Percentiles rank a stretch among this genome's conserved stretches.
phyloP scores from a whole-genome alignment of 2,113 vertebrate genomes.

The Myiagra hebetior region DNA sequence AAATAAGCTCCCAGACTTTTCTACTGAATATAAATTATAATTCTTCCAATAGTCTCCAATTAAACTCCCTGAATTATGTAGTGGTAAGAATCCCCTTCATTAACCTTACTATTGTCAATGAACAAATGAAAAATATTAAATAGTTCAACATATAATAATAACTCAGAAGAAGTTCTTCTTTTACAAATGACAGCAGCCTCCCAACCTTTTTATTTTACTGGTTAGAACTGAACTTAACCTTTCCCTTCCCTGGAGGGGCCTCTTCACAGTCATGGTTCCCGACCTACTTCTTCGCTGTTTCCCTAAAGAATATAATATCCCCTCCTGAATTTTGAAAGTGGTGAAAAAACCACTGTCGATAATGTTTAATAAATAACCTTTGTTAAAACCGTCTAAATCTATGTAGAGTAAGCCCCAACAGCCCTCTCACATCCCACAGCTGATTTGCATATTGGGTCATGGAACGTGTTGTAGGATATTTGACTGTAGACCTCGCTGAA shows the following conservation, averaged over 20 bases:
- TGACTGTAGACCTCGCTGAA: conserved; percentile 38
- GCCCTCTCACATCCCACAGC: conserved; percentile 21
- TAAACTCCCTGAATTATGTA: background rate
- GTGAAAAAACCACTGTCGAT: conserved; percentile 28
- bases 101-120: background rate
- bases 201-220: background rate
- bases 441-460: conserved; percentile 65
- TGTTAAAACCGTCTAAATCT: conserved; percentile 46
- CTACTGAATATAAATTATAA: background rate
- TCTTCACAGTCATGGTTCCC: background rate
- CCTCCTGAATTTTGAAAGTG: conserved; percentile 18
- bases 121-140: background rate
- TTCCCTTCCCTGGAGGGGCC: background rate
- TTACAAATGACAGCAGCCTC: conserved; percentile 1
- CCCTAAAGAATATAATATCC: conserved; percentile 39
- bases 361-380: conserved; percentile 64
- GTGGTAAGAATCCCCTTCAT: background rate
- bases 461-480: conserved; percentile 34
- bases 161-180: background rate
- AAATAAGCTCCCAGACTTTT: background rate
- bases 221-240: conserved; percentile 35
- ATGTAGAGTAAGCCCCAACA: conserved; percentile 49
- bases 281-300: conserved; percentile 37
- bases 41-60: background rate
- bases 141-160: background rate